Conservation (phyloP, 2,888 invertebrate genomes). For the Ochlodes sylvanus region DNA sequence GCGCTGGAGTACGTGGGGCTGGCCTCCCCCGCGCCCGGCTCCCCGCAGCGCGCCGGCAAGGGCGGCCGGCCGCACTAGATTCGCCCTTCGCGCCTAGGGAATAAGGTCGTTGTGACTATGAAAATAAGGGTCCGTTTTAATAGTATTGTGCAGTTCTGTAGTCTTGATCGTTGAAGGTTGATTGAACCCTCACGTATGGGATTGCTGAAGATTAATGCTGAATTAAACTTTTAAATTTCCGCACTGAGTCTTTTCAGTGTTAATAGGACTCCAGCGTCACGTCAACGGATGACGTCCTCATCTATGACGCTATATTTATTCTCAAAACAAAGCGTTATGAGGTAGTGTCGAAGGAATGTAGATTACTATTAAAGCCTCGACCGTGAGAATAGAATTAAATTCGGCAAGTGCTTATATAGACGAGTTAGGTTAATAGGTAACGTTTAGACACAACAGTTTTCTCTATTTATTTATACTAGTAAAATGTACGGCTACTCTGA, state of each 20-base stretch:
- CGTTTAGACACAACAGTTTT: constrained; percentile 27
- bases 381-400: constrained; percentile 11
- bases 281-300: no score
- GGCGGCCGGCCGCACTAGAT: constrained; percentile 74
- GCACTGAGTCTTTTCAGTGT: no score
- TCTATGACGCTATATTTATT: no score
- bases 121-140: constrained; percentile 31
- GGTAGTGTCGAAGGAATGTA: neutral
- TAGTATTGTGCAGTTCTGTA: constrained; percentile 16
- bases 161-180: neutral
- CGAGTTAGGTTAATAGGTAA: constrained; percentile 22
- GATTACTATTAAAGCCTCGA: constrained; percentile 27
- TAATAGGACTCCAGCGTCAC: no score
- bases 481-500: constrained; percentile 20
- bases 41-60: constrained; percentile 71
- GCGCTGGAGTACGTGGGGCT: constrained; percentile 55
- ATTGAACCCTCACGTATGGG: neutral
- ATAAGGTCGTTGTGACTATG: constrained; percentile 15
- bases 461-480: constrained; percentile 26
- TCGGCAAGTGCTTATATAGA: constrained; percentile 32
- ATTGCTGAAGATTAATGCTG: no score
- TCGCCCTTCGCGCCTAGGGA: neutral
- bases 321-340: no score
- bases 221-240: no score
- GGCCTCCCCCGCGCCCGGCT: constrained; percentile 67